phyloP scores from a whole-genome alignment of 2,888 invertebrate species.

The Mellilla xanthometata region DNA sequence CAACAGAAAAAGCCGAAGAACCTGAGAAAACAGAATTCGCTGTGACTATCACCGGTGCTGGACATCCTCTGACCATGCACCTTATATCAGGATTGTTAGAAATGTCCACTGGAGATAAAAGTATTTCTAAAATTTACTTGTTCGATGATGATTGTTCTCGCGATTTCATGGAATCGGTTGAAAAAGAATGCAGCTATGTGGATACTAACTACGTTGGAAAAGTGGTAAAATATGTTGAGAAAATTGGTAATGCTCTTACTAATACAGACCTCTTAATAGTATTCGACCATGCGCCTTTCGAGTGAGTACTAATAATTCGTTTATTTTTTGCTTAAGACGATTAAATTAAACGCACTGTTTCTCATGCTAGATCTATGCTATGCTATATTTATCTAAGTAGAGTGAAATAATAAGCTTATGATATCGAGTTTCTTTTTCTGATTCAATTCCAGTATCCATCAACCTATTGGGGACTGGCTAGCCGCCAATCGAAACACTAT shows the following conservation, averaged over 20 bases:
- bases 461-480: conserved; percentile 65
- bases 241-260: conserved; percentile 69
- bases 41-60: conserved; percentile 63
- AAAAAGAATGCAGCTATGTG: conserved; percentile 59
- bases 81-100: conserved; percentile 62
- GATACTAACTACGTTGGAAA: conserved; percentile 47
- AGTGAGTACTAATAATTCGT: too few species aligned
- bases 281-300: conserved; percentile 67
- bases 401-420: too few species aligned
- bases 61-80: conserved; percentile 53
- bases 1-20: conserved; percentile 11
- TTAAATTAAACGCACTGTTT: too few species aligned
- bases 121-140: conserved; percentile 58
- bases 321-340: not conserved
- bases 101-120: conserved; percentile 39
- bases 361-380: too few species aligned
- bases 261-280: conserved; percentile 78
- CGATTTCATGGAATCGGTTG: conserved; percentile 54
- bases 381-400: too few species aligned
- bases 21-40: conserved; percentile 37
- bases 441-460: conserved; percentile 50
- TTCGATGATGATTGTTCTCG: conserved; percentile 50
- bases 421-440: too few species aligned
- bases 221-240: conserved; percentile 62
- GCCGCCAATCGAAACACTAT: conserved; percentile 55